Conservation (phyloP, 1,140 invertebrate genomes). For the Drosophila athabasca region DNA sequence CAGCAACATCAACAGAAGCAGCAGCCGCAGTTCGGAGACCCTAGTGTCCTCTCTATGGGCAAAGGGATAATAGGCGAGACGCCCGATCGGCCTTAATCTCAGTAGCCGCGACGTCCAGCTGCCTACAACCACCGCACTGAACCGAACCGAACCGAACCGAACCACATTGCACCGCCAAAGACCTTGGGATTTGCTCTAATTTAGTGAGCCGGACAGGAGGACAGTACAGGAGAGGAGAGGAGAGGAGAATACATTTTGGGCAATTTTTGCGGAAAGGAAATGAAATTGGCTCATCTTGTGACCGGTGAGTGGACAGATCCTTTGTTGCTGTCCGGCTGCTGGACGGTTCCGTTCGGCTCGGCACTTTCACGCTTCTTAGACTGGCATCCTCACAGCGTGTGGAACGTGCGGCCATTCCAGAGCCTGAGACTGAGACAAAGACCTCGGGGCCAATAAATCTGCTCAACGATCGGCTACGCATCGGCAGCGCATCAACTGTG, state of each 20-base stretch:
- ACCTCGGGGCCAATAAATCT: conserved; percentile 72
- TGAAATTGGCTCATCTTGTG: conserved; percentile 66
- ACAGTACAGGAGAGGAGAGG: no score
- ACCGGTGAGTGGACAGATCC: conserved; percentile 43
- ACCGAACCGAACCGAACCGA: conserved; percentile 2
- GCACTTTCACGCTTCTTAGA: conserved; percentile 72
- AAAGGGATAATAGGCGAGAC: conserved; percentile 68
- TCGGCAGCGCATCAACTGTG: conserved; percentile 63
- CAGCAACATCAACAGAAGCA: no score
- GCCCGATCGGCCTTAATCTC: conserved; percentile 27
- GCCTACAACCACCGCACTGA: conserved; percentile 32
- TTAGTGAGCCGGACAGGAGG: conserved; percentile 45
- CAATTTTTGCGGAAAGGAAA: conserved; percentile 57
- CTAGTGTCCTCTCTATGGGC: conserved; percentile 20
- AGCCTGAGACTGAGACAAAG: conserved; percentile 51
- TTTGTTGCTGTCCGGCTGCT: conserved; percentile 59
- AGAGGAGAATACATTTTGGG: conserved; percentile 24
- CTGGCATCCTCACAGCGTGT: conserved; percentile 30
- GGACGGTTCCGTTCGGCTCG: conserved; percentile 18
- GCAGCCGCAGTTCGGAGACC: background rate
- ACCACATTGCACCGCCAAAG: conserved; percentile 15
- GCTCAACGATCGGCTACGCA: conserved; percentile 60
- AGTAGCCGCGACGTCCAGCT: conserved; percentile 37
- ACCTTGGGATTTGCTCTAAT: conserved; percentile 58
- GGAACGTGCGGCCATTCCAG: conserved; percentile 36